Evolutionary conservation across 2,888 invertebrate genomes (phyloP).

Genomic region (Pyrochroa serraticornis): DNA sequence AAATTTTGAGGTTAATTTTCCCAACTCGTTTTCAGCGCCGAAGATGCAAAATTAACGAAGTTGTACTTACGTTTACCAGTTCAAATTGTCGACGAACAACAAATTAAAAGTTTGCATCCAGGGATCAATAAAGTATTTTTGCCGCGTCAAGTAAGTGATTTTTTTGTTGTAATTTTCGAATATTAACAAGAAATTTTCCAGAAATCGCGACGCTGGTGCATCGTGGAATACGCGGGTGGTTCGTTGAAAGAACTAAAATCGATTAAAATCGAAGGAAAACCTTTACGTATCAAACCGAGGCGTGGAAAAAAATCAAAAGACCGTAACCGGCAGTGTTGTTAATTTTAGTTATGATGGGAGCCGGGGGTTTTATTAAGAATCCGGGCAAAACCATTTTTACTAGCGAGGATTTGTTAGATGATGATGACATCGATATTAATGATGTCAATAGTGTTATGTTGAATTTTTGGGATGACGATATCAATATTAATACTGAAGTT

Average conservation of each 20-base stretch:
- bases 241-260: constrained; percentile 36
- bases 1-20: constrained; percentile 15
- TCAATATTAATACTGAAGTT: constrained; percentile 3
- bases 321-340: background rate
- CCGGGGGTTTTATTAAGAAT: constrained; percentile 21
- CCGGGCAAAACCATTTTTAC: constrained; percentile 16
- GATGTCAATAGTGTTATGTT: constrained; percentile 1
- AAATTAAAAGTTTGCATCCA: constrained; percentile 49
- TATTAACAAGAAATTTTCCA: constrained; percentile 25
- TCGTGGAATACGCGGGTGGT: constrained; percentile 37
- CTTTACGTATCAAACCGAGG: constrained; percentile 33
- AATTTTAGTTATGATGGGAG: constrained; percentile 16
- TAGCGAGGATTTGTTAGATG: constrained; percentile 18
- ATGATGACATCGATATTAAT: background rate
- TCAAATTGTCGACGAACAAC: constrained; percentile 45
- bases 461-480: constrained; percentile 3
- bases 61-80: constrained; percentile 49
- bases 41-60: constrained; percentile 35
- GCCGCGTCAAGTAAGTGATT: constrained; percentile 46
- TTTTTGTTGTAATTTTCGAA: background rate
- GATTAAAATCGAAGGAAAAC: constrained; percentile 41
- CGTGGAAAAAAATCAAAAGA: background rate
- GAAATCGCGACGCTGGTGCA: constrained; percentile 48
- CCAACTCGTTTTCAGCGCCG: constrained; percentile 33
- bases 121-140: constrained; percentile 45